phyloP scores from a whole-genome alignment of 2,888 invertebrate species.

The Bunonema sp. region DNA sequence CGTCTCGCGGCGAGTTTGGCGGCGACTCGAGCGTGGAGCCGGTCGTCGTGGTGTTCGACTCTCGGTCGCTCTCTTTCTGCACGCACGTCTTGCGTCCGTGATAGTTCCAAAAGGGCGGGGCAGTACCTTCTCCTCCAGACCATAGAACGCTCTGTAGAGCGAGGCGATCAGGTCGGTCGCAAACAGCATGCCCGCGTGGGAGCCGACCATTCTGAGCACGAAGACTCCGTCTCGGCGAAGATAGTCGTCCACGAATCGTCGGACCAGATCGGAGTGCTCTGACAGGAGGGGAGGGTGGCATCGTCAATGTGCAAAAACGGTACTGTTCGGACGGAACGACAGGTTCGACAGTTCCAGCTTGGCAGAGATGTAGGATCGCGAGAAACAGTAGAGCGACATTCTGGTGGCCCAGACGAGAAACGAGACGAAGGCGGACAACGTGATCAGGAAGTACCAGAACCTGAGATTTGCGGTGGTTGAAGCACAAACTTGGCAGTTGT shows the following conservation, averaged over 20 bases:
- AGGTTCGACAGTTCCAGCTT: slow-evolving; percentile 28
- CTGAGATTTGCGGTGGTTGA: no score
- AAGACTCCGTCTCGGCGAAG: slow-evolving; percentile 37
- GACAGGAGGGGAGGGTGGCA: no score
- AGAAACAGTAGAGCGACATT: slow-evolving; percentile 32
- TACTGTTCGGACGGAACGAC: no score
- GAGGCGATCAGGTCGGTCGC: slow-evolving; percentile 28
- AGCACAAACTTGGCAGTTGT: no score
- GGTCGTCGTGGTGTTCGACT: no score
- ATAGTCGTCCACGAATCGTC: slow-evolving; percentile 29
- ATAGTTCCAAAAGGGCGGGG: no score
- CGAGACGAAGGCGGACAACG: slow-evolving; percentile 21
- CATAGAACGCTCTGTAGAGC: slow-evolving; percentile 21
- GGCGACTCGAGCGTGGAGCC: no score
- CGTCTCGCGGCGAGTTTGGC: no score
- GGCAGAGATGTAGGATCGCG: slow-evolving; percentile 29
- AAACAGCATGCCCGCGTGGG: slow-evolving; percentile 37
- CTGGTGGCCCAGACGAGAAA: slow-evolving; percentile 34
- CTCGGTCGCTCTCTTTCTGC: no score
- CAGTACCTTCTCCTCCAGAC: slow-evolving; percentile 7
- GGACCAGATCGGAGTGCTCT: no score
- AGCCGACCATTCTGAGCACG: slow-evolving; percentile 33
- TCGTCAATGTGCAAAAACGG: no score
- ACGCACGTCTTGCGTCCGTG: no score
- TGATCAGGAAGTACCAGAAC: slow-evolving; percentile 32